Base-by-base conservation (phyloP, 2,113 vertebrate genomes). In the Ciconia boyciana region DNA sequence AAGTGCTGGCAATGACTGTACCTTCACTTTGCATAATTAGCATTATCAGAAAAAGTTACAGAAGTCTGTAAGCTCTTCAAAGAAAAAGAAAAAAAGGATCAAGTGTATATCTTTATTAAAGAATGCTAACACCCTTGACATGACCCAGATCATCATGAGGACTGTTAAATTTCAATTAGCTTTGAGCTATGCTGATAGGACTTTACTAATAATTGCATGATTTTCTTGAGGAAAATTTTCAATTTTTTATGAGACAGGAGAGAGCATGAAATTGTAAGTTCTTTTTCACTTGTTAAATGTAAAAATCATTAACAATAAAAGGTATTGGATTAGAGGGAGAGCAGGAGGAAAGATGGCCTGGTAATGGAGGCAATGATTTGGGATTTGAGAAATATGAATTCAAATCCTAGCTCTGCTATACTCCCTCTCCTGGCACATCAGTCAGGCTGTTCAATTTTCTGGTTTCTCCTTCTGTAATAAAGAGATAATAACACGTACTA, bases 141-240 rank as follows among this genome's bases (percentile, higher is more conserved):
- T 32, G 82, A 90, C 85, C 85, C 92, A 92, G 74, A 72, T 68
- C 70, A 75, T 64, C 90, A 44, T 1, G 2, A 87, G 46, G 58
- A 93, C 62, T 80, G 66, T 76, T 83, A 83, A 7, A 76, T 94
- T 94, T 96, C 96, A 96, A 93, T 95, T 93, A 96, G 82, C 75
- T 92, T 31, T 80, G 74, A 92, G 71, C 92, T 83, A 24, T 39
- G 79, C 75, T 90, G 58, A 61, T 41, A 90, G 79, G 51, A 44
- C 75, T 91, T 96, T 25, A 32, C 57, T 79, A 69, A 76, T 96
- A 96, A 87, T 26, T 46, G 87, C 58, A 46, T 66, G 66, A 66
- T 72, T 88, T 93, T 93, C 94, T 85, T n/a, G 25, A 92, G n/a
- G 76, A 92, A 95, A 93, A 88, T 26, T 28, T 94, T 93, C 78